Conservation (phyloP, 2,113 vertebrate genomes). For the Platanista minor region DNA sequence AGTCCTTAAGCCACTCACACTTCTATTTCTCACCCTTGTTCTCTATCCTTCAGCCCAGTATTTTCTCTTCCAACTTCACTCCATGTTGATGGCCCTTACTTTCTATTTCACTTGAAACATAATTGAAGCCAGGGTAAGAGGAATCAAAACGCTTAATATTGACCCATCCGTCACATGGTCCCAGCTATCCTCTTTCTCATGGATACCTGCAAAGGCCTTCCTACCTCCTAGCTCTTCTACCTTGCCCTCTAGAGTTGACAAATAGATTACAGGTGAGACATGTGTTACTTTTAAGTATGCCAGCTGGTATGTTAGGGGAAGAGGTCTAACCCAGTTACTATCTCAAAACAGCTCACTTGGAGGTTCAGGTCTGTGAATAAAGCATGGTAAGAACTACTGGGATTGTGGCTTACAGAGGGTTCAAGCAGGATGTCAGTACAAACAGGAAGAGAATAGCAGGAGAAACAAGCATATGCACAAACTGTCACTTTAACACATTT, state of each 20-base stretch:
- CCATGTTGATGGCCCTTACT: not conserved
- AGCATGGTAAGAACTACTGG: not conserved
- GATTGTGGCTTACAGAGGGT: not conserved
- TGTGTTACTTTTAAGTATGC: not conserved
- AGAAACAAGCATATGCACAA: not conserved
- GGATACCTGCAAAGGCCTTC: not conserved
- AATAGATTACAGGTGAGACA: not conserved
- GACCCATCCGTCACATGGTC: not conserved
- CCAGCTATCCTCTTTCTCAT: not conserved
- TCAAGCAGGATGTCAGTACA: not conserved
- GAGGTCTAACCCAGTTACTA: not conserved
- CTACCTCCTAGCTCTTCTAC: not conserved
- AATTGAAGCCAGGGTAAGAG: not conserved
- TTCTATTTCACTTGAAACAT: not conserved
- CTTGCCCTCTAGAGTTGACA: not conserved
- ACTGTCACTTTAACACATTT: not conserved
- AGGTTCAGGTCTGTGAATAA: not conserved
- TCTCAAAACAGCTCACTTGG: not conserved
- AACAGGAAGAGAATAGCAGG: not conserved
- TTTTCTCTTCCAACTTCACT: not conserved
- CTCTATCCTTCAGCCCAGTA: not conserved
- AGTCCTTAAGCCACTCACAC: not conserved
- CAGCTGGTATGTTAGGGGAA: not conserved
- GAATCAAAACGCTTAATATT: not conserved
- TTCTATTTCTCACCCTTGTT: not conserved